Base-by-base conservation (phyloP, 2,797 vertebrate genomes). In the Lepilemur septentrionalis region DNA sequence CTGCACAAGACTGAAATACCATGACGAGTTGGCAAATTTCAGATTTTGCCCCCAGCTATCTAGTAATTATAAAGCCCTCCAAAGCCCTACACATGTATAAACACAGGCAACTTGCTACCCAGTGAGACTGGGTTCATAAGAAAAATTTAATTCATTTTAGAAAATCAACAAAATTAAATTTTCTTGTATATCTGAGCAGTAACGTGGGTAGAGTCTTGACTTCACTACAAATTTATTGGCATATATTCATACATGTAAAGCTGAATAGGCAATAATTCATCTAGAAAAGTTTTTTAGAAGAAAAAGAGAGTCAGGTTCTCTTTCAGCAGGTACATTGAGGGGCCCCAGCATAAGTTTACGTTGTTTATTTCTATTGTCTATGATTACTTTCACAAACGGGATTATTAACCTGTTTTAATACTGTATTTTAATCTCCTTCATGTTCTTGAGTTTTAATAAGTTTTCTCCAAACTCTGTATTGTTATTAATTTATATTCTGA, bases 401-500 rank as follows among this genome's bases (percentile, higher is more conserved):
- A 83, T 89, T 95, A 92, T 91, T 95, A 80, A 11, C 50, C 57
- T 76, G 22, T 59, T 94, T 93, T 81, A 96, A 89, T 91, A 69
- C 50, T 83, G 13, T 87, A 72, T 91, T 96, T 96, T 96, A 96
- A 96, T 96, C 75, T 95, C 48, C 63, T 91, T 95, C 78, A 76
- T 61, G 61, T 96, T 92, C 70, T 61, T 94, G 25, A 81, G 76
- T 88, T 96, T 97, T 94, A 96, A 96, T 96, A 94, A 80, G 79
- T 85, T 93, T 96, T 73, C 48, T 50, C 46, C 32, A 59, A 88
- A 93, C 50, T 70, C 86, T 46, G 17, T 32, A 89, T 67, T 94
- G 85, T 79, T 88, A 90, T 90, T 95, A 96, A 96, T 97, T 95
- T 96, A 18, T 70, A 94, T 89, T 96, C 75, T 96, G 52, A 96